phyloP scores from a whole-genome alignment of 2,797 vertebrate species.

The Prunella strophiata region DNA sequence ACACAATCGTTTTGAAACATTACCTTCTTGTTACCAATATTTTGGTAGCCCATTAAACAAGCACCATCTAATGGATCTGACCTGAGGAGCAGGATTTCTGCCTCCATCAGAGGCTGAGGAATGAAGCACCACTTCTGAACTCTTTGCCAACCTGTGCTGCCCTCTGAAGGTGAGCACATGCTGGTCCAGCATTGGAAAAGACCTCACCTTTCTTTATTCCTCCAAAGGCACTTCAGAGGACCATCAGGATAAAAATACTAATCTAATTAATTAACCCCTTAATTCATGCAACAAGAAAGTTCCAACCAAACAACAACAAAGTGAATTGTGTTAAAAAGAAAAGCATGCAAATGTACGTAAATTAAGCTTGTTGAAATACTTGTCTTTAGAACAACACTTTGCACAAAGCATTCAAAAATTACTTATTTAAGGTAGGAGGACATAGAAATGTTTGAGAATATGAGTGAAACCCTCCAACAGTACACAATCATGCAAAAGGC shows the following conservation, averaged over 20 bases:
- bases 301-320: background rate
- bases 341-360: background rate
- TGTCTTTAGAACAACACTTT: background rate
- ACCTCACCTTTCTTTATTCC: background rate
- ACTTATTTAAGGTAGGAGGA: background rate
- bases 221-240: background rate
- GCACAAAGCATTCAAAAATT: background rate
- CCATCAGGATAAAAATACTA: background rate
- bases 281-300: background rate
- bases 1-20: background rate
- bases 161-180: background rate
- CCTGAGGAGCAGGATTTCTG: background rate
- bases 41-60: background rate
- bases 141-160: background rate
- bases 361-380: background rate
- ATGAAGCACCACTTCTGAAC: background rate
- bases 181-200: background rate
- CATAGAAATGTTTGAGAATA: background rate
- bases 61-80: background rate
- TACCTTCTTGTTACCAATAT: background rate
- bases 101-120: fast-evolving
- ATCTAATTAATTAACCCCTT: background rate
- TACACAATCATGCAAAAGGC: background rate
- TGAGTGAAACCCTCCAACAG: background rate
- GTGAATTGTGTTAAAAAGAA: background rate